phyloP scores from a whole-genome alignment of 2,113 vertebrate genomes.

The Oreotrochilus melanogaster region DNA sequence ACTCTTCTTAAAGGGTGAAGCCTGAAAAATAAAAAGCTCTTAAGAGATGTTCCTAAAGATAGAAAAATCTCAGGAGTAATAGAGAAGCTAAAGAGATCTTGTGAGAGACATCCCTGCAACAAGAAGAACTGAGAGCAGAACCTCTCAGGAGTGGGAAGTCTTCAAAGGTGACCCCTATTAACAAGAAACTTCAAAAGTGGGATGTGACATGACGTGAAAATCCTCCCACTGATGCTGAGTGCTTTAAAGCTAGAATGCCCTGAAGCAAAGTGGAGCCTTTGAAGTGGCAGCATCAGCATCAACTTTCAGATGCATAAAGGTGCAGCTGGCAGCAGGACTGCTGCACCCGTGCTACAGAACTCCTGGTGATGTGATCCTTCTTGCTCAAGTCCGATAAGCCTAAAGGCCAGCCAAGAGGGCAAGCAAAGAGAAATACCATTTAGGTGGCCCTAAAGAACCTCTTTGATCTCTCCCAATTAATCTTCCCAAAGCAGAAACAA shows the following conservation, averaged over 20 bases:
- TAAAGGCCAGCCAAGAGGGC: background rate
- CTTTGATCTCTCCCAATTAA: conserved; percentile 21
- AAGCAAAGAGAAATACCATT: background rate
- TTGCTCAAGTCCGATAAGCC: background rate
- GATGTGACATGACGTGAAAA: conserved; percentile 66
- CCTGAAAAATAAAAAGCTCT: conserved; percentile 28
- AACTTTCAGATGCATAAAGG: conserved; percentile 47
- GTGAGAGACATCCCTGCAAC: conserved; percentile 19
- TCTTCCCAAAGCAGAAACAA: background rate
- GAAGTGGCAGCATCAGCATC: conserved; percentile 63
- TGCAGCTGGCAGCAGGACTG: background rate
- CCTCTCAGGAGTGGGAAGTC: conserved; percentile 51
- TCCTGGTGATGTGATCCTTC: background rate
- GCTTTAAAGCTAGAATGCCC: conserved; percentile 70
- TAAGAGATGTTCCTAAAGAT: conserved; percentile 27
- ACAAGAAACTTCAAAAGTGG: conserved; percentile 70
- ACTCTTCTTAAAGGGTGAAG: background rate
- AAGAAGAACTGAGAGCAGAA: conserved; percentile 50
- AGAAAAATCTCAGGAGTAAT: conserved; percentile 49
- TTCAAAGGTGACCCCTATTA: conserved; percentile 71
- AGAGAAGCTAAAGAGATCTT: conserved; percentile 38
- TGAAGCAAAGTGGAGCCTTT: conserved; percentile 68
- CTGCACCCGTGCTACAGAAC: background rate
- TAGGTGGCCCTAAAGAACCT: background rate
- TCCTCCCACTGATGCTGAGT: conserved; percentile 56